Percentiles rank a stretch among this genome's conserved stretches.
Evolutionary conservation across 2,797 vertebrate genomes (phyloP).

Genomic region (Rachycentron canadum): DNA sequence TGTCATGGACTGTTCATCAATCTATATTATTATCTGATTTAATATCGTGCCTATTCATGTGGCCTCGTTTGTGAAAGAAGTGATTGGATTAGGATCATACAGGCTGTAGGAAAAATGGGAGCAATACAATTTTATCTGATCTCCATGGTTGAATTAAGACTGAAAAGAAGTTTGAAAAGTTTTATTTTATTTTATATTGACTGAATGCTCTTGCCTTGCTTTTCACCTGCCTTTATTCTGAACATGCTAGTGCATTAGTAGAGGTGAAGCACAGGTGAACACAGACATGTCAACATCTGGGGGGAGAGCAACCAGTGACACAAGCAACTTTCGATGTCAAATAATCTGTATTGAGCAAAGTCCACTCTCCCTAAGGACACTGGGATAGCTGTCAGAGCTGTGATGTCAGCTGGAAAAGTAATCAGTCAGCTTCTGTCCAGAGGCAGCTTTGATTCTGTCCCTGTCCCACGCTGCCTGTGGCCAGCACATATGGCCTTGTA

Average conservation of each 20-base stretch:
- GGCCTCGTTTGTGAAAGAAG: conserved; percentile 81
- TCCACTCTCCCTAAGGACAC: conserved; percentile 54
- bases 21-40: conserved; percentile 88
- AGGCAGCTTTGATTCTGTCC: conserved; percentile 67
- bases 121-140: conserved; percentile 72
- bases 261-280: neutral
- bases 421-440: conserved; percentile 73
- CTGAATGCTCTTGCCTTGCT: conserved; percentile 25
- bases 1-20: conserved; percentile 89
- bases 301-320: conserved; percentile 24
- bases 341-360: conserved; percentile 61
- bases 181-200: conserved; percentile 22
- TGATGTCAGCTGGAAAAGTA: conserved; percentile 69
- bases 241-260: neutral
- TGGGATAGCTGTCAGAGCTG: conserved; percentile 56
- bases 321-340: conserved; percentile 58
- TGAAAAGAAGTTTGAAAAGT: conserved; percentile 63
- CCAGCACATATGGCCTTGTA: conserved; percentile 76
- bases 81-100: conserved; percentile 84
- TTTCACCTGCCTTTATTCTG: conserved; percentile 3
- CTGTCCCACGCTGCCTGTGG: conserved; percentile 50
- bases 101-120: conserved; percentile 66
- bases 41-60: conserved; percentile 85
- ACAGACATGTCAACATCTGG: conserved; percentile 24
- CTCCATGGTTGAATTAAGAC: conserved; percentile 53